A percentile compares a stretch with the other conserved stretches of the same genome.
Evolutionary conservation across 2,797 vertebrate genomes (phyloP).

Genomic region (Melanogrammus aeglefinus): DNA sequence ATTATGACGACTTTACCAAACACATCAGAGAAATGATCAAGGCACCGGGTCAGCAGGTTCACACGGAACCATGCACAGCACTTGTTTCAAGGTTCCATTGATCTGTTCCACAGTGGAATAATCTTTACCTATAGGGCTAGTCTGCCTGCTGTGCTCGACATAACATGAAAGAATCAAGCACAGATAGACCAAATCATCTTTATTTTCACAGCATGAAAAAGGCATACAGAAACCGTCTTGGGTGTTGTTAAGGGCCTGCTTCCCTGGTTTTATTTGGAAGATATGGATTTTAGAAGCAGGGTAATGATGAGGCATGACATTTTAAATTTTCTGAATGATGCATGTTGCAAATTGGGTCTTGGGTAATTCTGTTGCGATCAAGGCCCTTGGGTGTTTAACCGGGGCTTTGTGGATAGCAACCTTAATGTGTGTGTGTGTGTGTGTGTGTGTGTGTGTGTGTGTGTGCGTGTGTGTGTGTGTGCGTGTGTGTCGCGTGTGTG

Average conservation of each 20-base stretch:
- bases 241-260: not conserved
- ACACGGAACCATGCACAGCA: not conserved
- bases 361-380: not conserved
- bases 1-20: not conserved
- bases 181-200: not conserved
- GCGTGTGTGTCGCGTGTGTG: conserved; percentile 2
- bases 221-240: not conserved
- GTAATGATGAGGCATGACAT: not conserved
- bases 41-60: not conserved
- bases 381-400: not conserved
- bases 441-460: not conserved
- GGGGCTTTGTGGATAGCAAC: not conserved
- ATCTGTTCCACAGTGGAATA: not conserved
- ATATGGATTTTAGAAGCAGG: not conserved
- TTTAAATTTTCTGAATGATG: not conserved
- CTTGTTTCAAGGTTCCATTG: not conserved
- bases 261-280: not conserved
- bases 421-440: not conserved
- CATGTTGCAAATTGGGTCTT: conserved; percentile 1
- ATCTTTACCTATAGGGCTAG: not conserved
- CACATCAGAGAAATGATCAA: not conserved
- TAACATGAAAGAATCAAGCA: not conserved
- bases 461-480: not conserved
- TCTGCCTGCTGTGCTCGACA: not conserved
- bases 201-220: not conserved